These are phyloP conservation scores for Odontomyia ornata DNA, from an alignment of 2,888 invertebrate genomes.

Conservation along the genomic window DNA sequence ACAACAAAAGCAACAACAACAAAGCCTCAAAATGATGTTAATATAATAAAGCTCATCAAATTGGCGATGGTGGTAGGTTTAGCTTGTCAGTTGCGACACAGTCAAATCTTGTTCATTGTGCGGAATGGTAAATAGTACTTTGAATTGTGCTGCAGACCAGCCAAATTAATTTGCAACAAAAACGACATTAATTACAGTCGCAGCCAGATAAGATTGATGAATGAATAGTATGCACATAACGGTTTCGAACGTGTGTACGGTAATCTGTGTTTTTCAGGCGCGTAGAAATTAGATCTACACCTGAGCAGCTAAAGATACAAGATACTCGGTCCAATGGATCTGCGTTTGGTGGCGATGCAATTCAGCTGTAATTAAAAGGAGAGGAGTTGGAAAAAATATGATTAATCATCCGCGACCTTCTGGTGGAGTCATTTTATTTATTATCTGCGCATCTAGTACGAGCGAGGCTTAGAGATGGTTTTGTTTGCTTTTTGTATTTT, in stretches of 20 bases:
- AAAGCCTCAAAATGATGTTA: neutral
- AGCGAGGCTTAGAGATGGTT: too few species aligned
- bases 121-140: neutral
- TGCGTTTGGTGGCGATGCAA: neutral
- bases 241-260: neutral
- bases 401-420: conserved; percentile 4
- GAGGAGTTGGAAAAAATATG: neutral
- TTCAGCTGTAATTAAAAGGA: neutral
- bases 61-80: conserved; percentile 7
- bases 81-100: neutral
- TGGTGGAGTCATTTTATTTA: too few species aligned
- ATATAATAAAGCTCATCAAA: neutral
- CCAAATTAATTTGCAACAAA: conserved; percentile 39
- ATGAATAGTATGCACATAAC: conserved; percentile 11
- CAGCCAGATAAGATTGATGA: conserved; percentile 14
- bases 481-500: too few species aligned
- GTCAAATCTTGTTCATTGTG: neutral
- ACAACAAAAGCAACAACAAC: conserved; percentile 1
- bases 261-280: neutral
- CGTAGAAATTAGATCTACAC: neutral
- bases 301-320: neutral
- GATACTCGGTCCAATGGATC: neutral
- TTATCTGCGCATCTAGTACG: too few species aligned
- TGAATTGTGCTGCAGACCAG: conserved; percentile 32
- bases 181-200: conserved; percentile 33